Evolutionary conservation across 2,888 invertebrate species (phyloP), one percentile per base, ranked within the genome.

Genomic region (Lasioglossum oenotherae): DNA sequence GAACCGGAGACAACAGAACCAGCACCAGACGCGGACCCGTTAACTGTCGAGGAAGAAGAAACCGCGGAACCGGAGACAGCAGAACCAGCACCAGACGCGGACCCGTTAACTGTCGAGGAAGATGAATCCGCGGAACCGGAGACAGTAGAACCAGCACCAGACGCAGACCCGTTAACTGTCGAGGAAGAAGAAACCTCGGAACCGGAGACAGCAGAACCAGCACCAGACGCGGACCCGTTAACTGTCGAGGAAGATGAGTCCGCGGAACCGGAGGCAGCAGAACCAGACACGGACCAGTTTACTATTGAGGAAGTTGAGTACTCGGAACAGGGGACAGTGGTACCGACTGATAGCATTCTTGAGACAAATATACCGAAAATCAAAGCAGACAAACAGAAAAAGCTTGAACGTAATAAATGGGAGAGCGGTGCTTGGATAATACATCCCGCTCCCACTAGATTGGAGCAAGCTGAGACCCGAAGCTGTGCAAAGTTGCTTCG

Each of bases 391-490:
- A 79, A 14, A 27, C 23, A 3, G 5, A 27, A 16, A 8, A 5
- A 23, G 2, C 44, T n/a, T 8, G 27, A 46, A 14, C 8, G 64
- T 5, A 31, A 12, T 5, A 10, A 6, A 31, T 46, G 23, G 69
- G 10, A 23, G 12, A 69, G 19, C 4, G 1, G 23, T 10, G 23
- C 69, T 38, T 38, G 38, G 69, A 69, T 69, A 23, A 69, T 3
- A 1, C 0, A n/a, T n/a, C 71, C n/a, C 14, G 1, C n/a, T 41
- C 23, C 41, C 14, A 38, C 23, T 14, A 41, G 71, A 71, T 10
- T 14, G 4, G 57, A n/a, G 14, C 67, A 84, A 12, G 69, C 80
- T 6, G 69, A 80, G 27, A 57, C 57, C 8, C 41, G 71, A 64
- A 49, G 3, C 44, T 3, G 16, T 6, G 31, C 12, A 0, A 44